A percentile compares a stretch with the other conserved stretches of the same genome.
Conservation (phyloP, 1,140 invertebrate genomes). For the Anastrepha obliqua region DNA sequence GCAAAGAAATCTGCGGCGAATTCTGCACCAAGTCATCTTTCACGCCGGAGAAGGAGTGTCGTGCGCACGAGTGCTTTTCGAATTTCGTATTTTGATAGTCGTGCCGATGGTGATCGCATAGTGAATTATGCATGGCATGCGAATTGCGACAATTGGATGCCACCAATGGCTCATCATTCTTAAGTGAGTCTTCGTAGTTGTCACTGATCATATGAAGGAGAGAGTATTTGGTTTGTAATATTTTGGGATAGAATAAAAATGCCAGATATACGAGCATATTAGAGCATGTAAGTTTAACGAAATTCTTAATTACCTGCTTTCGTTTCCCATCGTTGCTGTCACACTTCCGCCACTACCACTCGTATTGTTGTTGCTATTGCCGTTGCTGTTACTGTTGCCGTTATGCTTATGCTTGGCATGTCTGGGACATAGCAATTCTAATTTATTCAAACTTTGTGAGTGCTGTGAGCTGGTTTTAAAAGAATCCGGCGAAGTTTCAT, state of each 20-base stretch:
- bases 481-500: slow-evolving; percentile 81
- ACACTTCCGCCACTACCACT: slow-evolving; percentile 50
- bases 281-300: not conserved
- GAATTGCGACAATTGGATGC: slow-evolving; percentile 65
- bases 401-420: slow-evolving; percentile 68
- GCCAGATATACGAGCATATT: not conserved
- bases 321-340: slow-evolving; percentile 59
- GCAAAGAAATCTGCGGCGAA: slow-evolving; percentile 69
- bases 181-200: slow-evolving; percentile 81
- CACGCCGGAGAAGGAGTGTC: slow-evolving; percentile 73
- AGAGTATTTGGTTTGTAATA: too few relatives aligned
- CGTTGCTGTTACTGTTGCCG: slow-evolving; percentile 70
- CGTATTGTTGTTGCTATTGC: slow-evolving; percentile 71
- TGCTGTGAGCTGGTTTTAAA: slow-evolving; percentile 74
- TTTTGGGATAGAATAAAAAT: not conserved
- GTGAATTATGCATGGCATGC: slow-evolving; percentile 51
- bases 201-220: slow-evolving; percentile 69
- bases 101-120: slow-evolving; percentile 55
- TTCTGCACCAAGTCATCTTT: slow-evolving; percentile 72
- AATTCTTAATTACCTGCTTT: slow-evolving; percentile 59
- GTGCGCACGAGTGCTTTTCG: slow-evolving; percentile 68
- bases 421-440: slow-evolving; percentile 66
- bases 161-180: slow-evolving; percentile 72
- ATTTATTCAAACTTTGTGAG: slow-evolving; percentile 57
- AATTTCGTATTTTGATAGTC: slow-evolving; percentile 70